Evolutionary conservation across 2,888 invertebrate species (phyloP), one percentile per base, ranked within the genome.

Genomic region (Eugnorisma glareosa): DNA sequence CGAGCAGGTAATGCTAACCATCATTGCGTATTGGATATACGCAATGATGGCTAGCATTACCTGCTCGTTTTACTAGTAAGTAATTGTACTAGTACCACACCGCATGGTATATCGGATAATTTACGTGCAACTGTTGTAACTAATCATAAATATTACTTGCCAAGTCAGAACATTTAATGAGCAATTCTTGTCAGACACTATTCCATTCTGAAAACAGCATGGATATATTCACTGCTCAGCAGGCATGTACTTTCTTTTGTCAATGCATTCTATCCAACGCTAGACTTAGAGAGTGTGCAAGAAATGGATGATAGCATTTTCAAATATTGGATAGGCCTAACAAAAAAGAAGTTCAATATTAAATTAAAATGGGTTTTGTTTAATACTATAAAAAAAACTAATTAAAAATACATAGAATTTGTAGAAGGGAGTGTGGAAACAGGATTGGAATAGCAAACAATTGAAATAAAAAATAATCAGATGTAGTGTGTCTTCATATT

Each of bases 331-430:
- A 59, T 43, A 43, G 57, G 57, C 24, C 5, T 70, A 31, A 31
- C 69, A 70, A 70, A 69, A 69, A 57, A 69, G 11, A 69, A 69
- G 2, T 57, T 69, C 1, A 69, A 69, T 51, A 57, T n/a, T n/a
- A n/a, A n/a, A n/a, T n/a, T n/a, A n/a, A n/a, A n/a, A n/a, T n/a
- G n/a, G n/a, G n/a, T n/a, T n/a, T n/a, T n/a, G n/a, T n/a, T n/a
- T n/a, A n/a, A n/a, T n/a, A n/a, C n/a, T n/a, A n/a, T n/a, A n/a
- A n/a, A n/a, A n/a, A n/a, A n/a, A n/a, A n/a, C n/a, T n/a, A n/a
- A n/a, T n/a, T n/a, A n/a, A n/a, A n/a, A n/a, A n/a, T n/a, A n/a
- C n/a, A n/a, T n/a, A n/a, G n/a, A n/a, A n/a, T n/a, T n/a, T n/a
- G n/a, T n/a, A n/a, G n/a, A n/a, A n/a, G n/a, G n/a, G n/a, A n/a